A percentile compares a stretch with the other conserved stretches of the same genome.
Evolutionary conservation across 2,797 vertebrate species (phyloP).

Genomic region (Nyctibius grandis): DNA sequence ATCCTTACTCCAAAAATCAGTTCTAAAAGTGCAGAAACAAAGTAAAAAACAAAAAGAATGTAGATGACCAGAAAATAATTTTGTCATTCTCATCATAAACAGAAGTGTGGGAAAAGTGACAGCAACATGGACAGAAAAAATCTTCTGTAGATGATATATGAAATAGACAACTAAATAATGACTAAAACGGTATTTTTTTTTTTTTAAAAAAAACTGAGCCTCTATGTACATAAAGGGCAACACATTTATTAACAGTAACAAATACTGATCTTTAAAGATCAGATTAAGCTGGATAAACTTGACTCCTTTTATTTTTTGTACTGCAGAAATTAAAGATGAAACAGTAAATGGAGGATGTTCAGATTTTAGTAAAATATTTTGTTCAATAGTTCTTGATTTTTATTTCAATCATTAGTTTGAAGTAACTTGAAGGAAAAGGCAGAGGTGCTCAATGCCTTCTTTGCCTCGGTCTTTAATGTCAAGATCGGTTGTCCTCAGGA

Average conservation of each 20-base stretch:
- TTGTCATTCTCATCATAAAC: background rate
- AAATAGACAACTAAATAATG: background rate
- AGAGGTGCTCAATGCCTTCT: too few species aligned
- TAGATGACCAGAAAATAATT: background rate
- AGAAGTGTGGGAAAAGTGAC: background rate
- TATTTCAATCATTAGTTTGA: background rate
- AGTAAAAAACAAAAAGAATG: background rate
- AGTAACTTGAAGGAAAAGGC: too few species aligned
- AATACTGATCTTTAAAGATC: background rate
- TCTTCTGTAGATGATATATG: background rate
- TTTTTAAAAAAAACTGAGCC: background rate
- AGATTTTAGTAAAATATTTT: background rate
- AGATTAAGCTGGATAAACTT: background rate
- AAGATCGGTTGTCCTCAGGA: too few species aligned
- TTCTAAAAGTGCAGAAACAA: background rate
- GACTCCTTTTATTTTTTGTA: background rate
- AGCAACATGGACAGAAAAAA: background rate
- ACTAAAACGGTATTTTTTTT: background rate
- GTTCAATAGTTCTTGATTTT: background rate
- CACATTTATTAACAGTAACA: background rate
- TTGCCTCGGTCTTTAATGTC: too few species aligned
- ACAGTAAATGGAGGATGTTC: background rate
- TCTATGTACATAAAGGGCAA: background rate
- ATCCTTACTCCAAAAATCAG: background rate
- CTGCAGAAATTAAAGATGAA: background rate